These are phyloP conservation scores for Ceyx margarethae DNA, from an alignment of 2,113 vertebrate species.

Conservation along the genomic window DNA sequence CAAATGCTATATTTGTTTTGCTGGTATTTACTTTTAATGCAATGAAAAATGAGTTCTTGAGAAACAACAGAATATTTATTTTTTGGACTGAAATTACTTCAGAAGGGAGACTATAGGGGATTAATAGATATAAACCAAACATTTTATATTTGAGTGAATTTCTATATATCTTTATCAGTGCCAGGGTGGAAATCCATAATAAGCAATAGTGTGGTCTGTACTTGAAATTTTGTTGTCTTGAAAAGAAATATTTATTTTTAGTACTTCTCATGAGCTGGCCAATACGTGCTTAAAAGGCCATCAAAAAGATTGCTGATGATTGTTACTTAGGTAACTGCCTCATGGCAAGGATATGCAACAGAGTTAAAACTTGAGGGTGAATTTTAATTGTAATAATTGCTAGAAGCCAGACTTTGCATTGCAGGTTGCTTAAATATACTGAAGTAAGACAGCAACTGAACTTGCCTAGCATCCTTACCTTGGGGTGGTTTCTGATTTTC, in stretches of 20 bases:
- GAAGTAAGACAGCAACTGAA: background rate
- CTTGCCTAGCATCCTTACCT: background rate
- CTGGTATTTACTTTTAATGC: background rate
- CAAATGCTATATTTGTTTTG: background rate
- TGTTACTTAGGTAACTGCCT: background rate
- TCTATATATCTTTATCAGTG: background rate
- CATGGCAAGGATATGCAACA: background rate
- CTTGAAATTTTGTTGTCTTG: background rate
- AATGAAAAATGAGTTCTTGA: background rate
- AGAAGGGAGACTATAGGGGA: background rate
- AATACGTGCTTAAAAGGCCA: background rate
- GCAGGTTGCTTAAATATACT: background rate
- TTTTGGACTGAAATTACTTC: background rate
- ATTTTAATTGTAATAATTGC: background rate
- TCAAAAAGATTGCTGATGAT: background rate
- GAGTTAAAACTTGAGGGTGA: background rate
- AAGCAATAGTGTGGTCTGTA: background rate
- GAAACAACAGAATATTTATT: background rate
- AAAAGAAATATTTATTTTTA: background rate
- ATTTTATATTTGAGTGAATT: background rate
- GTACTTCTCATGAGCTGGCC: background rate
- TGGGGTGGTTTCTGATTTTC: background rate
- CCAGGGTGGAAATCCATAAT: background rate
- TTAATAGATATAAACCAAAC: background rate
- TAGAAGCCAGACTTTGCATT: background rate